Percentiles rank a stretch among this genome's conserved stretches.
Evolutionary conservation across 2,113 vertebrate species (phyloP).

Genomic region (Heteronetta atricapilla): DNA sequence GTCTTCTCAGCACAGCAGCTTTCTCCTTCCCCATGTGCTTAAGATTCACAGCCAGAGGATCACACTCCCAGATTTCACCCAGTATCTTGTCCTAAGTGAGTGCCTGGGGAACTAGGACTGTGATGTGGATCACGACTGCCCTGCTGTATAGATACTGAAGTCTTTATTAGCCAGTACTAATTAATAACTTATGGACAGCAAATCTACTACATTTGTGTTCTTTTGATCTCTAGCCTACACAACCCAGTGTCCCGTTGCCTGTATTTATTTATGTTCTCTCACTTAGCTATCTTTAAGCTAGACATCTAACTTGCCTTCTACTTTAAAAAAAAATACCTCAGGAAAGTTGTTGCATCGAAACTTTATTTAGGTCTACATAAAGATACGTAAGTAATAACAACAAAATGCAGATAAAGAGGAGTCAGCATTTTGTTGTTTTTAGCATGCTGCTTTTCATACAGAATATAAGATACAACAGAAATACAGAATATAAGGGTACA

Average conservation of each 20-base stretch:
- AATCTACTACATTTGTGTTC: background rate
- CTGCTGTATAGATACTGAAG: background rate
- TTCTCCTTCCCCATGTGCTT: accelerated
- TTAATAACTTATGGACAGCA: background rate
- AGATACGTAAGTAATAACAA: background rate
- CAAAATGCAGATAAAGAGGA: background rate
- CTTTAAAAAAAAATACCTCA: background rate
- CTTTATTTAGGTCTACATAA: background rate
- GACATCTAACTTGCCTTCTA: background rate
- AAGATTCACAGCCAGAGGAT: background rate
- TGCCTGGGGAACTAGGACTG: background rate
- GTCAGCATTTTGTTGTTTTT: background rate
- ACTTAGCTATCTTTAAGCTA: background rate
- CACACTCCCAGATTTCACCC: background rate
- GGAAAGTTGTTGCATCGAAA: background rate
- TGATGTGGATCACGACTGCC: accelerated
- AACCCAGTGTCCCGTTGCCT: accelerated
- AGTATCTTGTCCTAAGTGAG: background rate
- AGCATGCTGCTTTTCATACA: background rate
- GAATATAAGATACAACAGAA: background rate
- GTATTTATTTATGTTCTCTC: background rate
- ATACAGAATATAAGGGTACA: background rate
- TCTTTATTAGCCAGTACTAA: background rate
- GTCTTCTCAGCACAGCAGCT: accelerated
- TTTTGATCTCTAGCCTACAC: background rate